Evolutionary conservation across 2,113 vertebrate genomes (phyloP), one percentile per base, ranked within the genome.

Genomic region (Sclerurus mexicanus): DNA sequence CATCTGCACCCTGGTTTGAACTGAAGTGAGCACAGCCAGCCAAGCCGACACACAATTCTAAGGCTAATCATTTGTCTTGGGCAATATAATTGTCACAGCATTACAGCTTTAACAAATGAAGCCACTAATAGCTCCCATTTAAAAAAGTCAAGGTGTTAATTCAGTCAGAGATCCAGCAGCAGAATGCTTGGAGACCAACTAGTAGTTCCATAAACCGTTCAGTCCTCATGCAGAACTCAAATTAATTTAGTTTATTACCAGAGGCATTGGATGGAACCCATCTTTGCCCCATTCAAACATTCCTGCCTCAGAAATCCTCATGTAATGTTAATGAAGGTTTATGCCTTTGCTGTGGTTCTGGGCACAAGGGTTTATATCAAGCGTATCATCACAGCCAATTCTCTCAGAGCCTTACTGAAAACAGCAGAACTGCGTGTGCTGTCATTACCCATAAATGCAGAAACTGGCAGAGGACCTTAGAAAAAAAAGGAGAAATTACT

Each of bases 321-420:
- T 4, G 18, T 20, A 13, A 3, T 28, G 28, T 9, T 35, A 40
- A 0, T 2, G 25, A 14, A 66, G 71, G 79, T 4, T 46, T 40
- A 7, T 6, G 37, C 31, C 53, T 47, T 79, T 30, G 14, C 39
- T 78, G 35, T 24, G 6, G 19, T 8, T 37, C 55, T 62, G 68
- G 59, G 59, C 55, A 73, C 42, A 6, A 9, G 67, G 79, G 31
- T 67, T 78, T 53, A 28, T 8, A 68, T 1, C 1, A 22, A 6
- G 19, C 0, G 0, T 16, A 22, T 5, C 22, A 56, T 2, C 40
- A 27, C 3, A 55, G 53, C 3, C 15, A 14, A 2, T 4, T 31
- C 63, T 14, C 7, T 0, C 17, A 4, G 37, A 85, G 27, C 15
- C 18, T 8, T 62, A 16, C 1, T 66, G 60, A 24, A 25, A 60